These are phyloP conservation scores for Leucopsar rothschildi DNA, from an alignment of 2,113 vertebrate genomes.

Conservation along the genomic window DNA sequence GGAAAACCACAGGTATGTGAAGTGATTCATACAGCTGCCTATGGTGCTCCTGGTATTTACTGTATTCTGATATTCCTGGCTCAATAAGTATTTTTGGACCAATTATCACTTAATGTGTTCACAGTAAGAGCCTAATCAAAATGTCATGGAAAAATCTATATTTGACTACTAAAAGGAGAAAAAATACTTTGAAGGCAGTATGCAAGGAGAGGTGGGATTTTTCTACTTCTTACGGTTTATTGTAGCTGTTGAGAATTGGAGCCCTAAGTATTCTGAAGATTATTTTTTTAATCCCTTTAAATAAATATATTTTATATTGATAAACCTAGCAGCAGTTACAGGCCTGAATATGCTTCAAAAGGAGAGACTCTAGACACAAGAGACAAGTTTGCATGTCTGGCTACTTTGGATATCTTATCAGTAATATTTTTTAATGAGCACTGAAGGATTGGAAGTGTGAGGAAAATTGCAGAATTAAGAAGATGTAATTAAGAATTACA, in stretches of 20 bases:
- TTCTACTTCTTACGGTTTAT: background rate
- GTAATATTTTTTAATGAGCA: background rate
- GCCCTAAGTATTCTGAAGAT: background rate
- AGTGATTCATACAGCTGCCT: conserved; percentile 68
- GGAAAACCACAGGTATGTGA: conserved; percentile 78
- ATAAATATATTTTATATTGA: background rate
- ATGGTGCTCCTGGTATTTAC: conserved; percentile 58
- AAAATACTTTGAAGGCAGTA: background rate
- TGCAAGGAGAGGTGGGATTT: background rate
- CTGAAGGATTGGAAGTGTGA: background rate
- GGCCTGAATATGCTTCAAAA: background rate
- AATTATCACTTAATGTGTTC: conserved; percentile 34
- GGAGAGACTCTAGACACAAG: background rate
- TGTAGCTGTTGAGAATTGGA: background rate
- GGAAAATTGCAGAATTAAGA: background rate
- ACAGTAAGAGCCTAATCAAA: conserved; percentile 39
- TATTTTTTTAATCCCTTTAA: background rate
- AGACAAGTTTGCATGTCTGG: background rate
- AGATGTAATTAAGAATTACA: background rate
- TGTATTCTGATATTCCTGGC: conserved; percentile 33
- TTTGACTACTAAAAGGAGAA: background rate
- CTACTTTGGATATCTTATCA: background rate
- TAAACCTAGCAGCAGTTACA: background rate
- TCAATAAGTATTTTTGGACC: conserved; percentile 28
- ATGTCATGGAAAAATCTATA: conserved; percentile 26